A percentile compares a stretch with the other conserved stretches of the same genome.
phyloP scores from a whole-genome alignment of 2,888 invertebrate species.

The Panorpa germanica region DNA sequence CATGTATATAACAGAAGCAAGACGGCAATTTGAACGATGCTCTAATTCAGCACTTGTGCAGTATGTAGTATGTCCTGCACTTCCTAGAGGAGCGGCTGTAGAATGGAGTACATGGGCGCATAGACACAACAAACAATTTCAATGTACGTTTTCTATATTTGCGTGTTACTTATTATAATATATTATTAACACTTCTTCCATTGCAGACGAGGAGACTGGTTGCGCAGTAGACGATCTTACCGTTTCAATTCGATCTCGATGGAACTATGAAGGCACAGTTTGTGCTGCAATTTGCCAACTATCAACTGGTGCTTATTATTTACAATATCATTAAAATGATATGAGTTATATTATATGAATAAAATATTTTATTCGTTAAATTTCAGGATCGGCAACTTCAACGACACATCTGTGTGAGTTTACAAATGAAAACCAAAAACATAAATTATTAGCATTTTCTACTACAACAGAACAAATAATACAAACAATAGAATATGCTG shows the following conservation, averaged over 20 bases:
- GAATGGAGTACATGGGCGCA: conserved; percentile 94
- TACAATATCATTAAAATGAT: neutral
- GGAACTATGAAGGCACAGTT: conserved; percentile 79
- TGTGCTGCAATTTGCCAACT: conserved; percentile 73
- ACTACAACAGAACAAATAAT: conserved; percentile 28
- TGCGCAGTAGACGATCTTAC: conserved; percentile 66
- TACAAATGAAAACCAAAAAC: conserved; percentile 22
- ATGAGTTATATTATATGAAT: neutral
- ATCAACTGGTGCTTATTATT: conserved; percentile 36
- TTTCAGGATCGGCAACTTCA: conserved; percentile 23
- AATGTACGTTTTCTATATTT: conserved; percentile 37
- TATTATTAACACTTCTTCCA: conserved; percentile 10
- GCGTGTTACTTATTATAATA: conserved; percentile 6
- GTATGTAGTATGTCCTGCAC: conserved; percentile 62
- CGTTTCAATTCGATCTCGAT: conserved; percentile 64
- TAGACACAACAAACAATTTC: conserved; percentile 69
- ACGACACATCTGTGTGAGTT: conserved; percentile 24
- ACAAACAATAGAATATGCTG: conserved; percentile 33
- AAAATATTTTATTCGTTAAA: conserved; percentile 4
- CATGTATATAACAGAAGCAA: conserved; percentile 49
- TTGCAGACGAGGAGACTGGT: conserved; percentile 76
- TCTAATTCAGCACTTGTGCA: conserved; percentile 77
- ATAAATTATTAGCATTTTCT: conserved; percentile 21
- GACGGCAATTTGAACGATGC: conserved; percentile 49
- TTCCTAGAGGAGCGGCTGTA: conserved; percentile 63